Base-by-base conservation (phyloP, 2,113 vertebrate genomes). In the Megaceryle torquata region DNA sequence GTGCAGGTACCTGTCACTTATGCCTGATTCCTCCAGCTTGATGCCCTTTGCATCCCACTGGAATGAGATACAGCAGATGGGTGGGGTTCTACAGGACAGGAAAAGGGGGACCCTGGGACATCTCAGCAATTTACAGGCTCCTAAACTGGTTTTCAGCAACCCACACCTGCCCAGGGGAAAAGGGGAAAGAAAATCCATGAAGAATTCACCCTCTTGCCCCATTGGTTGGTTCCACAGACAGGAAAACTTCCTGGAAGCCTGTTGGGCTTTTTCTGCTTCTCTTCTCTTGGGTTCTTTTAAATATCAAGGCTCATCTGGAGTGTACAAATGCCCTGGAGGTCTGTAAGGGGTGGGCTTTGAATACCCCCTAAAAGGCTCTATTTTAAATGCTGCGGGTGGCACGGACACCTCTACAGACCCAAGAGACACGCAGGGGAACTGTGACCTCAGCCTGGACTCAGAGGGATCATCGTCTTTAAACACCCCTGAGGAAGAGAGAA, bases 1-100 rank as follows among this genome's bases (percentile, higher is more conserved):
- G 71, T 61, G 9, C 19, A 8, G 0, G 8, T 26, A n/a, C 18
- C 13, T 7, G 0, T 20, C 46, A 2, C 10, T 44, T 5, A 0
- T 1, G 15, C 28, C 29, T 4, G 18, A 10, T 72, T 86, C n/a
- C 44, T 76, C 35, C 9, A 3, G 15, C 75, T 44, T 10, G 64
- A 12, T 35, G 78, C 33, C 13, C 48, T 68, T 35, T 44, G 48
- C 4, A 6, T 60, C 68, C 81, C 64, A 13, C 1, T 9, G 92
- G 68, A 72, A 72, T 3, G 54, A 21, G 35, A 2, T 28, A 12
- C 1, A 6, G 61, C 10, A 35, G 61, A 61, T 14, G 54, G 15
- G 15, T 41, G 25, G 20, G 15, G 15, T 22, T 31, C 54, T 81
- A 50, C 46, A 18, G 44, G 54, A 5, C 4, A 13, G 16, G 15